A percentile compares a stretch with the other conserved stretches of the same genome.
phyloP scores from a whole-genome alignment of 1,140 invertebrate genomes.

The Delia radicum region DNA sequence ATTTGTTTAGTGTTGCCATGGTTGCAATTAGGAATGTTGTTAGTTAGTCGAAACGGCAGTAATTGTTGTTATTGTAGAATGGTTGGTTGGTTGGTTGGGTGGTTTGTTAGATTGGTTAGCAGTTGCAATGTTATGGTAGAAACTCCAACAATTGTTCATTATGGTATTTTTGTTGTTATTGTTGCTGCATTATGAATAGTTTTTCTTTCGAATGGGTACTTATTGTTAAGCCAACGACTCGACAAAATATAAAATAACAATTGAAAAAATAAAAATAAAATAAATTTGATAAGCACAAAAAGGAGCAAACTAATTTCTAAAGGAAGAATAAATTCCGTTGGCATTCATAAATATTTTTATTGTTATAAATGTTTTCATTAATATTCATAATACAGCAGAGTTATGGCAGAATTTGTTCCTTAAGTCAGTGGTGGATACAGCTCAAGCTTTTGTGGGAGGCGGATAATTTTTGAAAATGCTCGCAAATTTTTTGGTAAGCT shows the following conservation, averaged over 20 bases:
- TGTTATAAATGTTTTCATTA: not conserved
- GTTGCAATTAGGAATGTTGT: not conserved
- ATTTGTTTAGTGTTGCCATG: constrained; percentile 1
- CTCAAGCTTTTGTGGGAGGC: no score
- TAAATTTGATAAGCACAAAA: not conserved
- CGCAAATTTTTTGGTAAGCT: no score
- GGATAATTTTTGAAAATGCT: no score
- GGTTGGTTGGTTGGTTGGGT: not conserved
- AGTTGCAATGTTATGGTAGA: not conserved
- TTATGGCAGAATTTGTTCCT: no score
- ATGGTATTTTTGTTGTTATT: not conserved
- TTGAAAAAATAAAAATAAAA: not conserved
- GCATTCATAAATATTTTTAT: not conserved
- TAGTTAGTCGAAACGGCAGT: not conserved
- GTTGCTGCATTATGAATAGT: not conserved
- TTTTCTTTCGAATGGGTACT: not conserved
- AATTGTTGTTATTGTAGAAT: not conserved
- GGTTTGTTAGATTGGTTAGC: not conserved
- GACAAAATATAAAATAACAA: not conserved
- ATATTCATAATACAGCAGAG: no score
- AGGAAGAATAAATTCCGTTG: not conserved
- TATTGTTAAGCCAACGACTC: not conserved
- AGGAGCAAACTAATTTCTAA: not conserved
- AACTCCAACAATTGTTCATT: not conserved
- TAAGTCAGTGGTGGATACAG: no score